A percentile compares a stretch with the other conserved stretches of the same genome.
These are phyloP conservation scores for Martes martes DNA, from an alignment of 2,113 vertebrate genomes.

Conservation along the genomic window DNA sequence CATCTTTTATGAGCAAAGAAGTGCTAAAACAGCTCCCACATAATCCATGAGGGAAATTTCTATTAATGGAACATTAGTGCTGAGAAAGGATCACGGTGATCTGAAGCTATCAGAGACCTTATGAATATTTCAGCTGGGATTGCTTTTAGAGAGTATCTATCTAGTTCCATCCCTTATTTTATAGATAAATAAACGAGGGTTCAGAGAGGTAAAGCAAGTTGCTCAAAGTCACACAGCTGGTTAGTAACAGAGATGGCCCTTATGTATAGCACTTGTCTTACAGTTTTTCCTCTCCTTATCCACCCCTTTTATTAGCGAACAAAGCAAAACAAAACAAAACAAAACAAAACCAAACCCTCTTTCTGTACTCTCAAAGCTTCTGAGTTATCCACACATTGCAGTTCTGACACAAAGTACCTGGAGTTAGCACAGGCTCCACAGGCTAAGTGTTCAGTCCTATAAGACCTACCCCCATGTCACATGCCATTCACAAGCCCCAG, in stretches of 20 bases:
- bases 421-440: not conserved
- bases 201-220: not conserved
- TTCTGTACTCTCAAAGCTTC: not conserved
- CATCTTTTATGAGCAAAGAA: conserved; percentile 24
- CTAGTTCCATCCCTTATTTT: not conserved
- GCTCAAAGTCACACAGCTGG: not conserved
- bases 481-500: not conserved
- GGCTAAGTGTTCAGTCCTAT: not conserved
- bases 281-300: not conserved
- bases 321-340: not conserved
- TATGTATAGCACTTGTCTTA: not conserved
- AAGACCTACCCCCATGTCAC: not conserved
- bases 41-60: conserved; percentile 10
- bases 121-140: not conserved
- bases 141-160: not conserved
- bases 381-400: not conserved
- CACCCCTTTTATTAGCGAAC: not conserved
- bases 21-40: conserved; percentile 21
- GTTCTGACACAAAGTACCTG: not conserved
- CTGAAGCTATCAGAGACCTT: not conserved
- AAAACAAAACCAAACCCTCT: not conserved
- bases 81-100: not conserved
- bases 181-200: not conserved
- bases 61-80: conserved; percentile 2
- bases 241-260: not conserved